Base-by-base conservation (phyloP, 1,140 invertebrate genomes). In the Anadara kagoshimensis region DNA sequence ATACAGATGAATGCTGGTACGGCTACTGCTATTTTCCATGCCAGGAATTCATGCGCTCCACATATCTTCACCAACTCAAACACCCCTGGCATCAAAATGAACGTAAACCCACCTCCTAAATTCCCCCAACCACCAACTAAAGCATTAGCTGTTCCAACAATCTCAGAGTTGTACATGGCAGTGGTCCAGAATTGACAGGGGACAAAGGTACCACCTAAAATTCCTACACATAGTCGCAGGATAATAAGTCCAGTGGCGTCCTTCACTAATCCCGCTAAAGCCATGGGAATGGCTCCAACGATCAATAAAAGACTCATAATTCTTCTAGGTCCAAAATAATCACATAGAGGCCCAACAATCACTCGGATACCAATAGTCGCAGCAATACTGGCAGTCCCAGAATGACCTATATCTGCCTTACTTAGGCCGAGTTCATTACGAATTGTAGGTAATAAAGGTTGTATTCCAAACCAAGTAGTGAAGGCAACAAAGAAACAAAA, bases 381-480 rank as follows among this genome's bases (percentile, higher is more conserved):
- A 24, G 64, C 61, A 36, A 63, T 44, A 24, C 61, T 63, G 16
- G 61, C 61, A 45, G 43, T 63, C 1, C 61, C 61, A n/a, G 64
- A 54, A 36, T 53, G 26, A 4, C 49, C 64, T n/a, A 66, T n/a
- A 1, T 66, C 49, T 22, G n/a, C n/a, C 29, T 66, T 53, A 14
- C 49, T 36, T 11, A 66, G 26, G 5, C n/a, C 18, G 7, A 66
- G 29, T 41, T 66, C 64, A 20, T 66, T 56, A 36, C 22, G 20
- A n/a, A 66, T 66, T 8, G 64, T 66, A 1, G 64, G 64, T 12
- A 66, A n/a, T 18, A 66, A 41, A 43, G 64, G 64, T 54, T 66
- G 64, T 22, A 66, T 18, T 8, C 64, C 53, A 24, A 43, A 56
- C 61, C 61, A 63, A 26, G 61, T 45, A 12, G 61, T 63, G 22